Evolutionary conservation across 2,113 vertebrate genomes (phyloP).

Genomic region (Leptobrachium leishanense): DNA sequence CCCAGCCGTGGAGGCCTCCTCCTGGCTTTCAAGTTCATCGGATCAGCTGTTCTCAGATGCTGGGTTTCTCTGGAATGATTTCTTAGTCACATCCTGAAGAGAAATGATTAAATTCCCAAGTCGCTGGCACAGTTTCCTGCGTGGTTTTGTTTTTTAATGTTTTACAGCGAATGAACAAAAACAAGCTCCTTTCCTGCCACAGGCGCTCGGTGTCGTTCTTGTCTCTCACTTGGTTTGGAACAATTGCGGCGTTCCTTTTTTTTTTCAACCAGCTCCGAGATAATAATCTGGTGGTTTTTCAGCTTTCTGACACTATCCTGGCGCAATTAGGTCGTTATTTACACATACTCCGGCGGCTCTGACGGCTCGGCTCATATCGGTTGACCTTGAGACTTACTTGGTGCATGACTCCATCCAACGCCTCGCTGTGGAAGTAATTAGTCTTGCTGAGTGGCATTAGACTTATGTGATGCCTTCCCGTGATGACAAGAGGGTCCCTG

Average conservation of each 20-base stretch:
- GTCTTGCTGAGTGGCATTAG: neutral
- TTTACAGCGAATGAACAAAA: too few species aligned
- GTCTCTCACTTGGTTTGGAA: constrained; percentile 16
- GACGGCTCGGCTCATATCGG: neutral
- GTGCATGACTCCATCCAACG: neutral
- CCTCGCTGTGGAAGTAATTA: neutral
- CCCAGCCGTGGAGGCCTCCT: constrained; percentile 17
- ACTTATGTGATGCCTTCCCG: neutral
- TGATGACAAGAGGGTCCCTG: neutral
- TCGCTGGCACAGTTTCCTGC: constrained; percentile 46
- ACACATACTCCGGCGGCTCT: neutral
- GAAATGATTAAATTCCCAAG: constrained; percentile 47
- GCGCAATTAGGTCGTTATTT: neutral
- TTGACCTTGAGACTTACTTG: constrained; percentile 20
- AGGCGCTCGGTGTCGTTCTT: constrained; percentile 4
- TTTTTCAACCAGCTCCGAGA: neutral
- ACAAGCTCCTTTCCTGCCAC: constrained; percentile 20
- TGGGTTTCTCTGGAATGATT: constrained; percentile 37
- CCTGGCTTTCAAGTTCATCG: constrained; percentile 34
- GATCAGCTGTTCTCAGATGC: constrained; percentile 34
- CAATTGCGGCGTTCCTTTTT: neutral
- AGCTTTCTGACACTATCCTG: neutral
- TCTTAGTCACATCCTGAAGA: constrained; percentile 49
- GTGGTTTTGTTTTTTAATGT: neutral
- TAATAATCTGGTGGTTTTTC: neutral